Base-by-base conservation (phyloP, 2,113 vertebrate genomes). In the Heterochromis multidens region DNA sequence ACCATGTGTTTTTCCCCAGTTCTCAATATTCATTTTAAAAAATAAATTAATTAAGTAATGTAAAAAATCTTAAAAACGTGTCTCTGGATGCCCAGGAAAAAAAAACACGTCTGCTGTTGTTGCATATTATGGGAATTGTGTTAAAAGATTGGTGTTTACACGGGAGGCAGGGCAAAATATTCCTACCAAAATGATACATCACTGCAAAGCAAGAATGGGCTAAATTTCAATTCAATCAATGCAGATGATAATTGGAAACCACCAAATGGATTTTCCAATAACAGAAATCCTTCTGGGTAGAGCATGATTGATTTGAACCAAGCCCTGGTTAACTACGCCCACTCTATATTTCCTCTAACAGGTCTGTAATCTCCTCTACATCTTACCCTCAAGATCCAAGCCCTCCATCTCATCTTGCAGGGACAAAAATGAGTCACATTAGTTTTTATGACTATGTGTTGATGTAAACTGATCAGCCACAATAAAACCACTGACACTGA, bases 341-440 rank as follows among this genome's bases (percentile, higher is more conserved):
- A 76, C 60, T 63, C 63, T 25, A 16, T 37, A 77, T 27, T 46
- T 88, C 60, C n/a, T 67, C 82, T 89, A 84, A 67, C 33, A 80
- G 60, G 27, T 82, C 84, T 80, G 52, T 65, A 35, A 23, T 74
- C 61, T 80, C 77, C 81, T 86, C 83, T 94, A 78, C 87, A 11
- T 86, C 96, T 96, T 96, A 96, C 95, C 95, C 96, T 96, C 95
- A 84, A 96, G 85, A 87, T 95, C 94, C 95, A 95, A 93, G 78
- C 95, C 95, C 82, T 96, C 96, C 95, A 96, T 94, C 89, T 96
- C 95, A 92, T 96, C 96, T 96, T 95, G 89, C 79, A 82, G 86
- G 89, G 57, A 88, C 59, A 95, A 74, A 93, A 95, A 93, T 89
- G 58, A 93, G 76, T 62, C 61, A 78, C n/a, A 86, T 94, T 94